Percentiles rank a stretch among this genome's conserved stretches.
These are phyloP conservation scores for Tenebrio molitor DNA, from an alignment of 1,140 invertebrate genomes.

Conservation along the genomic window DNA sequence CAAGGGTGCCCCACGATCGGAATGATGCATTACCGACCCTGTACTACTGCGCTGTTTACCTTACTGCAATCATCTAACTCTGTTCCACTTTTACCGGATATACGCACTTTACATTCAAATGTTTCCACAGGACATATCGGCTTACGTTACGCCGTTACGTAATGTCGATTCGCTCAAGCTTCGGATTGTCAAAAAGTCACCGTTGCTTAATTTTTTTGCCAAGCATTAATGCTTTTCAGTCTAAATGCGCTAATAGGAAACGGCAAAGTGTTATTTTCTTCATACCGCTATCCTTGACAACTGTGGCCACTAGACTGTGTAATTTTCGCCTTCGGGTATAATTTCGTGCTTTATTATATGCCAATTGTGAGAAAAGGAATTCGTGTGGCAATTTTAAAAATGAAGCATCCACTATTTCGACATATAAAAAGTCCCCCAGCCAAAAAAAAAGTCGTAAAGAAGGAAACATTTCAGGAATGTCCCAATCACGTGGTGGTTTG, in stretches of 20 bases:
- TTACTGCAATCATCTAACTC: slow-evolving; percentile 42
- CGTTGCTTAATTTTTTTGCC: slow-evolving; percentile 17
- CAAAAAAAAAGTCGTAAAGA: background rate
- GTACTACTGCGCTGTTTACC: slow-evolving; percentile 47
- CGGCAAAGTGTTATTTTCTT: slow-evolving; percentile 38
- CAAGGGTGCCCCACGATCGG: slow-evolving; percentile 35
- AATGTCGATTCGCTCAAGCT: background rate
- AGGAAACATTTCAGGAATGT: slow-evolving; percentile 9
- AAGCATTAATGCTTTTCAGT: slow-evolving; percentile 6
- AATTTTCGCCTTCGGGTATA: slow-evolving; percentile 37
- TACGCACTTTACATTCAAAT: slow-evolving; percentile 48
- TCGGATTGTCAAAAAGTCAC: background rate
- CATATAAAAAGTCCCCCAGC: too few relatives aligned
- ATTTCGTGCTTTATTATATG: slow-evolving; percentile 22
- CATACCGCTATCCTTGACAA: slow-evolving; percentile 42
- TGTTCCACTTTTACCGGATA: slow-evolving; percentile 49
- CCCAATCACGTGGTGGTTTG: slow-evolving; percentile 6
- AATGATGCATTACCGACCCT: slow-evolving; percentile 48
- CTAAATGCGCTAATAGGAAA: slow-evolving; percentile 35
- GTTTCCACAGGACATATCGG: slow-evolving; percentile 20
- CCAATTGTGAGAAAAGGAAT: slow-evolving; percentile 34
- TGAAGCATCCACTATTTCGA: slow-evolving; percentile 9
- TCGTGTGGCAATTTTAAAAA: slow-evolving; percentile 6
- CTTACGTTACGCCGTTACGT: slow-evolving; percentile 12
- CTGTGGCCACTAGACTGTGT: slow-evolving; percentile 42